These are phyloP conservation scores for Schizothorax lantsangensis DNA, from an alignment of 2,797 vertebrate species.

Conservation along the genomic window DNA sequence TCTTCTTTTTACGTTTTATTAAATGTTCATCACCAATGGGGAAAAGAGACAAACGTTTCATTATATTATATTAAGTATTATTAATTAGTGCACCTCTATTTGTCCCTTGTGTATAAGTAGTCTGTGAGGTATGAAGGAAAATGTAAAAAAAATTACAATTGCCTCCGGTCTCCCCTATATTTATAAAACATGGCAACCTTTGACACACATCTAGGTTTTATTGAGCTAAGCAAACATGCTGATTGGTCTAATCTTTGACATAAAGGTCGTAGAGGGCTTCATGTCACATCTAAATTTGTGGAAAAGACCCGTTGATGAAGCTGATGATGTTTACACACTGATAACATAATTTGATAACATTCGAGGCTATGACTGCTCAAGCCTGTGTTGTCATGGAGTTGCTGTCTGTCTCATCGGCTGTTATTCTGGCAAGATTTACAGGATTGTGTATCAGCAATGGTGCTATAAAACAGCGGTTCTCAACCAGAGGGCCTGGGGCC, in stretches of 20 bases:
- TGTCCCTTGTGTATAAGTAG: neutral
- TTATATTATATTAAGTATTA: no score
- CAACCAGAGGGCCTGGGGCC: neutral
- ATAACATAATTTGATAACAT: slow-evolving; percentile 2
- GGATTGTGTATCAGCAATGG: neutral
- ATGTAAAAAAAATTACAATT: no score
- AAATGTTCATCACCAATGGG: no score
- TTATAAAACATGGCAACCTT: slow-evolving; percentile 3
- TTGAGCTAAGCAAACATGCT: slow-evolving; percentile 41
- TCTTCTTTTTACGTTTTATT: no score
- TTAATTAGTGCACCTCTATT: neutral
- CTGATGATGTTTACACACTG: slow-evolving; percentile 40
- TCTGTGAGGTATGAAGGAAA: neutral
- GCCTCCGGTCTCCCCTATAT: neutral
- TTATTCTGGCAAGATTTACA: slow-evolving; percentile 1
- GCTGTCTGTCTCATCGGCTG: neutral
- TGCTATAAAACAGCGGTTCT: slow-evolving; percentile 7
- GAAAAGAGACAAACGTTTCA: no score
- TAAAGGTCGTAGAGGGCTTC: slow-evolving; percentile 15
- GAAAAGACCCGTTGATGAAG: slow-evolving; percentile 30
- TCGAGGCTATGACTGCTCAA: slow-evolving; percentile 4
- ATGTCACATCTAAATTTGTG: slow-evolving; percentile 32
- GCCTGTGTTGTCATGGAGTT: slow-evolving; percentile 36
- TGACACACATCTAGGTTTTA: slow-evolving; percentile 38
- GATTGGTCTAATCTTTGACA: slow-evolving; percentile 41